Base-by-base conservation (phyloP, 2,888 invertebrate species). In the Bursaphelenchus okinawaensis region DNA sequence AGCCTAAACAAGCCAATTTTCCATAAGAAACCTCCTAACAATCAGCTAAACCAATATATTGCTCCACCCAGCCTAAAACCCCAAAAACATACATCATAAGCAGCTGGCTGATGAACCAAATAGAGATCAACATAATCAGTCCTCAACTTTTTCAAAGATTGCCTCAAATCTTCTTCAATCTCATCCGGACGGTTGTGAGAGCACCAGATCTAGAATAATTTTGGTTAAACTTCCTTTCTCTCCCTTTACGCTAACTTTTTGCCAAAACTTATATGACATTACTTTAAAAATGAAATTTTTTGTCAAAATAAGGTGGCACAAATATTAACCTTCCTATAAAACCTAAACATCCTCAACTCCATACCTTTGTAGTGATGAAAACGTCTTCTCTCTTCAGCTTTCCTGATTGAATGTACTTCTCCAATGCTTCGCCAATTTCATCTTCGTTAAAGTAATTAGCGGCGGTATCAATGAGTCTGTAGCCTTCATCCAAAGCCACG, bases 121-220 rank as follows among this genome's bases (percentile, higher is more conserved):
- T 90, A 92, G 66, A 92, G 83, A 84, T 93, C 92, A 40, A 93
- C 82, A 82, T 91, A 92, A 58, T 89, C 88, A 67, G 92, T 81
- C 65, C 89, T 88, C 20, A 79, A 72, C 7, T 68, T 68, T 28
- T 69, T 70, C 67, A 79, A 55, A 54, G 78, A 78, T 22, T 64
- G 56, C 12, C 52, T 24, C 20, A 67, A 31, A 0, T 20, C 16
- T n/a, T 7, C 22, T 23, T 65, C 66, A 22, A 65, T 22, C 12
- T 66, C 66, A 9, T 69, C 67, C 19, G 62, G 62, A 20, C 66
- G 66, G 27, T 61, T 57, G 31, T 66, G 66, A 16, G 56, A 57
- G 12, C 63, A 64, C 66, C 66, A 66, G 7, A 69, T 20, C 56
- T 62, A 26, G 19, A 60, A 60, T 1, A 12, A 3, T 4, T 55